Base-by-base conservation (phyloP, 2,888 invertebrate genomes). In the Zaprionus obscuricornis region DNA sequence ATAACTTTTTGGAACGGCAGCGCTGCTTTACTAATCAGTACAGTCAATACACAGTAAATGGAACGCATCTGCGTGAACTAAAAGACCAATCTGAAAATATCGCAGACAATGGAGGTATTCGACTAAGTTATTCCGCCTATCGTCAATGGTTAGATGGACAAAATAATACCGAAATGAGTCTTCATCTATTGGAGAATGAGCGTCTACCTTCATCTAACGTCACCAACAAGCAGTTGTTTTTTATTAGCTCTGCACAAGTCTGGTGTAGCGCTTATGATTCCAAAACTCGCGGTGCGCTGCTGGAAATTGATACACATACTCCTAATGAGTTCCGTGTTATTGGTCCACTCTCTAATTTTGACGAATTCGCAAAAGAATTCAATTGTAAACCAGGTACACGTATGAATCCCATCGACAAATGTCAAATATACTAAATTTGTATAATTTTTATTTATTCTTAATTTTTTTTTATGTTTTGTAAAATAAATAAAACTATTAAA, bases 21-120 rank as follows among this genome's bases (percentile, higher is more conserved):
- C 55, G 70, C 1, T 89, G 89, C 56, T 89, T 89, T 11, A 73
- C 66, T 0, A 47, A 86, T 1, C 88, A 89, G 47, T 89, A 89
- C 36, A 78, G 85, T 7, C 37, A 55, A 1, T 87, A 84, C 34
- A 40, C 51, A 0, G 86, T 86, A 29, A 59, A 77, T 16, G 85
- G 81, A 0, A 66, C 54, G 0, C 45, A 14, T 2, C 39, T 88
- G 4, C 86, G 87, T 0, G 67, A 71, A 20, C 71, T 75, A 8
- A 66, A 50, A 0, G 55, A 66, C 0, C 88, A 89, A 26, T 70
- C 83, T 11, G 89, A 90, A 52, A 88, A 89, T 42, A 86, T 89
- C 33, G 89, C 90, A 20, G 90, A 89, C 17, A 89, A 88, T 50
- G 90, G 88, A 0, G 90, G 87, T 3, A 11, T 90, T 4, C 84